Evolutionary conservation across 2,113 vertebrate genomes (phyloP), one percentile per base, ranked within the genome.

Genomic region (Danionella cerebrum): DNA sequence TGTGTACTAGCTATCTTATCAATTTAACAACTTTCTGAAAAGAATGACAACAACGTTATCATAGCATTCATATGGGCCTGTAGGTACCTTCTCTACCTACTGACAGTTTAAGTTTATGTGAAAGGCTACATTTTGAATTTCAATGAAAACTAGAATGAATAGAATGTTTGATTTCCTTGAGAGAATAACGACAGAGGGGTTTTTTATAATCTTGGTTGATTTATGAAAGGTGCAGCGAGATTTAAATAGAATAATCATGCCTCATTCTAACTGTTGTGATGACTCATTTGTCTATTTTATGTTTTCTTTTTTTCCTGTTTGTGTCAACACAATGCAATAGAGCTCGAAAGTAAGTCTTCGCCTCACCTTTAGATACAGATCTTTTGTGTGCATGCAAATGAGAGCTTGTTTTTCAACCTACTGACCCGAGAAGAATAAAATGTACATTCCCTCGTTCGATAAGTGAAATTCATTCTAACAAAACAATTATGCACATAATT

Each of bases 331-430:
- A 92, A 97, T 96, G 92, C 93, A 92, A 95, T 98, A 98, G 96
- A 98, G 96, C 95, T 91, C 95, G 96, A 88, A 98, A 98, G 96
- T 98, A 98, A 98, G 96, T 98, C 77, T 91, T 87, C 85, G 89
- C 90, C 89, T 86, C 84, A 85, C 91, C 79, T 64, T 74, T 82
- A 86, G 86, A 79, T 78, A 78, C 82, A 83, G 82, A 84, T 70
- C 84, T 90, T 90, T 89, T 82, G 89, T 94, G 89, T 98, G 96
- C 95, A 98, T 98, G 96, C 92, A 76, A 89, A 91, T 83, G 76
- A 82, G 85, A 93, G 85, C 87, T 87, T 93, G 91, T 90, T 88
- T 90, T 93, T 90, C 87, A 91, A 89, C 86, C 87, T 79, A 80
- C 86, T 90, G 85, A 88, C 90, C 87, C 91, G 89, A 90, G 84